phyloP scores from a whole-genome alignment of 53 echinoderm and acorn worm species.

The Holothuria leucospilota region DNA sequence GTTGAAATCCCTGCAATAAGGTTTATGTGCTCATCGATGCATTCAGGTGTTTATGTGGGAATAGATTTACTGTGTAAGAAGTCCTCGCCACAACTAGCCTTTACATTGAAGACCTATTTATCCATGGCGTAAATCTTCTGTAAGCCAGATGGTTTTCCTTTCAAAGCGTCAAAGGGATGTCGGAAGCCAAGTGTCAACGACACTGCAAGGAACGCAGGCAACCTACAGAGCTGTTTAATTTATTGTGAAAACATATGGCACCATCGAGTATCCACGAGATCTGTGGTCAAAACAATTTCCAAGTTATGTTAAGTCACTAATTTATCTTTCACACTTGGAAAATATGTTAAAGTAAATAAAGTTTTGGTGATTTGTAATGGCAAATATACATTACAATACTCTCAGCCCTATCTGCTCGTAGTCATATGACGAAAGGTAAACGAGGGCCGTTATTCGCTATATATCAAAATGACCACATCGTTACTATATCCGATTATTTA shows the following conservation, averaged over 20 bases:
- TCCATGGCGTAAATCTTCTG: slow-evolving; percentile 4
- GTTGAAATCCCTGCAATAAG: no score
- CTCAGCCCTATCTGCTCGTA: no score
- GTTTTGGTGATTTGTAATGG: slow-evolving; percentile 18
- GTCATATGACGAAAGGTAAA: no score
- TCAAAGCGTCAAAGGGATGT: background rate
- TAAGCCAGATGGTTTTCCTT: slow-evolving; percentile 36
- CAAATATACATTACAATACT: slow-evolving; percentile 35
- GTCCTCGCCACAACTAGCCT: background rate
- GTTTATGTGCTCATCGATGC: no score
- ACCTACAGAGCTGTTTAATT: slow-evolving; percentile 31
- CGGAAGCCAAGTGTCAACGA: slow-evolving; percentile 22
- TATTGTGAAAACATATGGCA: slow-evolving; percentile 36
- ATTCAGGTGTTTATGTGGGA: no score
- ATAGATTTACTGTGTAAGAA: background rate
- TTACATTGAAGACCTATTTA: slow-evolving; percentile 1
- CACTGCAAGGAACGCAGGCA: slow-evolving; percentile 5
- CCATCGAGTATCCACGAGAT: slow-evolving; percentile 2
- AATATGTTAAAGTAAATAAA: slow-evolving; percentile 48
- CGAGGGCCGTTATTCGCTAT: no score
- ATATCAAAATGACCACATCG: no score
- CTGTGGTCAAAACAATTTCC: slow-evolving; percentile 40
- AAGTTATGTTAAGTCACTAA: slow-evolving; percentile 21
- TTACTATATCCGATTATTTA: no score
- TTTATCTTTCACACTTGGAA: slow-evolving; percentile 19